Base-by-base conservation (phyloP, 2,113 vertebrate species). In the Microtus oregoni region DNA sequence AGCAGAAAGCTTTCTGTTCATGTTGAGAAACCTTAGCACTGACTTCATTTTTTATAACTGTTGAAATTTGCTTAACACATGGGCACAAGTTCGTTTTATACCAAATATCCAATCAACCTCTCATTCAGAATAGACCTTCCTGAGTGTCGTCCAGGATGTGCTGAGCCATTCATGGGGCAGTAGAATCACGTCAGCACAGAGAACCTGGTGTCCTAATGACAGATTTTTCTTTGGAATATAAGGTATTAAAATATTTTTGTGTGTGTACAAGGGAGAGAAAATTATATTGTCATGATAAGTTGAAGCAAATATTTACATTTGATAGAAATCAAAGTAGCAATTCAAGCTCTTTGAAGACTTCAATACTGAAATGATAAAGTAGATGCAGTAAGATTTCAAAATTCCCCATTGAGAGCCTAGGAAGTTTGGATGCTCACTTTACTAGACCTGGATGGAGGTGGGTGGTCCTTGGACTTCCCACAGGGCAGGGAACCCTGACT, bases 141-240 rank as follows among this genome's bases (percentile, higher is more conserved):
- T 24, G 1, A 32, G 5, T n/a, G 0, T 17, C 4, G 28, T 30
- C 44, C 47, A 35, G 14, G 15, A 13, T 19, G 3, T 15, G 3
- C 26, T n/a, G 41, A 30, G 22, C 17, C 38, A 8, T 67, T 22
- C 35, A 12, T 26, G 9, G 3, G 6, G 1, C 7, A 50, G 6
- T 6, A 5, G 4, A 58, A 77, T 2, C 1, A 1, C 1, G 7
- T 17, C 20, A 50, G 3, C 35, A 2, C 2, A 22, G 8, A 7
- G 67, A 1, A 14, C 17, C 44, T 41, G 35, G 28, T 67, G 19
- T 14, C 7, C 75, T 82, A 32, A 35, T 12, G 1, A 1, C 10
- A 38, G 2, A 0, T 17, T 30, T 50, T 52, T 83, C 3, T 52
- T 77, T 0, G 32, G 9, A 2, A 58, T n/a, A 65, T 14, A 26